A percentile compares a stretch with the other conserved stretches of the same genome.
Evolutionary conservation across 2,113 vertebrate species (phyloP).

Genomic region (Beaufortia kweichowensis): DNA sequence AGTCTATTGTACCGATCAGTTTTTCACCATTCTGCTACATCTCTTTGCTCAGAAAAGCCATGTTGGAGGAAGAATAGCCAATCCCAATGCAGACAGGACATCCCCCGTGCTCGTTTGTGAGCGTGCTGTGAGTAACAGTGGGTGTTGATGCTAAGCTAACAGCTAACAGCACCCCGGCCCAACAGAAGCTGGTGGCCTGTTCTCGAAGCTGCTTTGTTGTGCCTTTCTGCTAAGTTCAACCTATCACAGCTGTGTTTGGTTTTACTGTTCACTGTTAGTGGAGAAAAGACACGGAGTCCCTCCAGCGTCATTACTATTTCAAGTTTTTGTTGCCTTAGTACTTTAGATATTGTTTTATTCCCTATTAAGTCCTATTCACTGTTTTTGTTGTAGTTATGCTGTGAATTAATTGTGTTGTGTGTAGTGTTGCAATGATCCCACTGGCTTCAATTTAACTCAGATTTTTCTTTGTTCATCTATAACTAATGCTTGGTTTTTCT

Average conservation of each 20-base stretch:
- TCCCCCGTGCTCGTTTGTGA: slow-evolving; percentile 37
- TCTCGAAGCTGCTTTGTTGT: slow-evolving; percentile 47
- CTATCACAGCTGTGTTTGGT: slow-evolving; percentile 61
- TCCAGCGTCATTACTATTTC: background rate
- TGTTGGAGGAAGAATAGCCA: slow-evolving; percentile 63
- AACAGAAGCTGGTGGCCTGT: slow-evolving; percentile 35
- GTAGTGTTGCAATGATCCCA: slow-evolving; percentile 53
- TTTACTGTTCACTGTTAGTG: slow-evolving; percentile 27
- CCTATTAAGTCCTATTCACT: slow-evolving; percentile 39
- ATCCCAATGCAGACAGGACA: slow-evolving; percentile 44
- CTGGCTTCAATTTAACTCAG: slow-evolving; percentile 38
- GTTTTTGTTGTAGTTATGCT: slow-evolving; percentile 54
- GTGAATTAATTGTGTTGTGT: slow-evolving; percentile 50
- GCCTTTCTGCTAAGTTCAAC: slow-evolving; percentile 57
- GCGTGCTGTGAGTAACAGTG: slow-evolving; percentile 45
- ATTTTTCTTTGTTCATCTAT: slow-evolving; percentile 17
- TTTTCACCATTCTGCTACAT: slow-evolving; percentile 29
- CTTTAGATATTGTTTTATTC: slow-evolving; percentile 46
- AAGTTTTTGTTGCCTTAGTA: slow-evolving; percentile 31
- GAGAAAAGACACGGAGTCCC: background rate
- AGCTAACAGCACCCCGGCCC: slow-evolving; percentile 11
- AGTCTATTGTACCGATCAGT: too few species aligned
- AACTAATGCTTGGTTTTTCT: slow-evolving; percentile 31
- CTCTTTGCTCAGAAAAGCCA: slow-evolving; percentile 70
- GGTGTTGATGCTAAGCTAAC: slow-evolving; percentile 31